Base-by-base conservation (phyloP, 1,140 invertebrate genomes). In the Zaprionus nigranus region DNA sequence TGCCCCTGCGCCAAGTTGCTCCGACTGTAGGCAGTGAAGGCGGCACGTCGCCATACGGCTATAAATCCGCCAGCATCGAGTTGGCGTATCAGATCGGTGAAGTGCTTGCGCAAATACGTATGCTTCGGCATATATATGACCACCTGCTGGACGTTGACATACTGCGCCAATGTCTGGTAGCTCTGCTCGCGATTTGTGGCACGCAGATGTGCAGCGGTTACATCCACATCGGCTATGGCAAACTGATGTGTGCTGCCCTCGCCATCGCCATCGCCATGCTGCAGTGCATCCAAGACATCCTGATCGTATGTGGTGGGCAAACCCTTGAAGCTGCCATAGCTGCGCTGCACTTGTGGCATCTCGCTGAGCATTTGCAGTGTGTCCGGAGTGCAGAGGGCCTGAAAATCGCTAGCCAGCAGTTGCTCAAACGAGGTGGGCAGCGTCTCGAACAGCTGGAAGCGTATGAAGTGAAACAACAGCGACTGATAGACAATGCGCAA, bases 81-180 rank as follows among this genome's bases (percentile, higher is more conserved):
- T 0, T 54, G 60, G 4, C 75, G 56, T 11, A 88, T 12, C 0
- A 54, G 36, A 9, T 71, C 53, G 13, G 72, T 66, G 46, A 90
- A 58, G 20, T 79, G 68, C 7, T 61, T 28, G 22, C 62, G 73
- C 15, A 88, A 75, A 36, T 77, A 90, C 11, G 85, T 81, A 17
- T 88, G 85, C 49, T 90, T 88, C 7, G 85, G 85, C 85, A 88
- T 81, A 49, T 90, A 88, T 28, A 88, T 71, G n/a, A 70, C 81
- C 9, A 70, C 28, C 24, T 84, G 87, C 22, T 88, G 85, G 9
- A 88, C 34, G 15, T 90, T 81, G 59, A 88, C 62, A 12, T 73
- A 69, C 43, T 90, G 78, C 7, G 49, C 34, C n/a, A 87, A 24
- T 24, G 73, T 71, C 12, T 74, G 64, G 13, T 68, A 88, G 9